These are phyloP conservation scores for Syngnathus scovelli DNA, from an alignment of 2,113 vertebrate genomes.

Conservation along the genomic window DNA sequence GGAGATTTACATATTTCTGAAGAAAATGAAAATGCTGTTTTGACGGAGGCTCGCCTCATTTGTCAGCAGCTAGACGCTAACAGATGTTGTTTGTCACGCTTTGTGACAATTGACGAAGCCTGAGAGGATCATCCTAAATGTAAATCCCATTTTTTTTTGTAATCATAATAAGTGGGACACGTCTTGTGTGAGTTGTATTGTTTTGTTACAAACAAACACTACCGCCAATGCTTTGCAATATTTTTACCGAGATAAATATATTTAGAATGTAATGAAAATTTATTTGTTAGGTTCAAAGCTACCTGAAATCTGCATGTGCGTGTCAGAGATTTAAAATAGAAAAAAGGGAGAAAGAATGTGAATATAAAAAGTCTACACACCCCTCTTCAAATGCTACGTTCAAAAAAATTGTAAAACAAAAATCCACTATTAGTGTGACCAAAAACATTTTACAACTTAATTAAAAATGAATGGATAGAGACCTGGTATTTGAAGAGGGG, in stretches of 20 bases:
- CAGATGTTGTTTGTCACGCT: constrained; percentile 27
- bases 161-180: background rate
- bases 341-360: constrained; percentile 29
- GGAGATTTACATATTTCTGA: background rate
- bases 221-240: background rate
- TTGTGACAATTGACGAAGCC: constrained; percentile 16
- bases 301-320: constrained; percentile 19
- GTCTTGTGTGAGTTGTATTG: background rate
- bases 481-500: background rate
- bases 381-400: background rate
- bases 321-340: constrained; percentile 15
- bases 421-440: background rate
- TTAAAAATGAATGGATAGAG: background rate
- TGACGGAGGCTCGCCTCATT: constrained; percentile 1
- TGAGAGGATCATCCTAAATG: constrained; percentile 18
- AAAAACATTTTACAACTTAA: no score
- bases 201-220: background rate
- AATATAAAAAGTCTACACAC: background rate
- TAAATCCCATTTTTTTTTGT: constrained; percentile 21
- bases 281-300: constrained; percentile 12
- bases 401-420: background rate
- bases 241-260: background rate
- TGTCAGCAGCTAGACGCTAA: constrained; percentile 1
- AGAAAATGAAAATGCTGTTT: background rate
- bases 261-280: background rate